Evolutionary conservation across 2,888 invertebrate genomes (phyloP), one percentile per base, ranked within the genome.

Genomic region (Tiliacea aurago): DNA sequence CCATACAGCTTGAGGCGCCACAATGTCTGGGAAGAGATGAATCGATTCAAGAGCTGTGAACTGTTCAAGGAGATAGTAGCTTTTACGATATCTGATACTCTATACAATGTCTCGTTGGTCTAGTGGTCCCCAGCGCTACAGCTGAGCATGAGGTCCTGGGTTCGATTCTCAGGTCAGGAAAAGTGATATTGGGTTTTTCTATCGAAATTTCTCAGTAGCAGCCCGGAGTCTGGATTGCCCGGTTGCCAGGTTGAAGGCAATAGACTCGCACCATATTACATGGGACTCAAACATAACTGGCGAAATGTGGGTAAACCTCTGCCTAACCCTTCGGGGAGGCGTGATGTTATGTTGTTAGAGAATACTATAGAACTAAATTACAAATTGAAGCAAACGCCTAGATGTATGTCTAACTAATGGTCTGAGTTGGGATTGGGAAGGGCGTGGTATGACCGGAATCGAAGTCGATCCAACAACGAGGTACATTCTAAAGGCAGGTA

Each of bases 1-100:
- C 49, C 37, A 56, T 59, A 49, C 49, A 71, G 49, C 53, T 58
- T 49, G 6, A 0, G 70, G 64, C 78, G 75, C 78, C 81, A 64
- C 13, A 33, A 23, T 65, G 76, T 80, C 83, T 84, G 63, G 47
- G 55, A 2, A 53, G 66, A 47, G 23, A 41, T 20, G 9, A 49
- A 43, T 56, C 56, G 53, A 70, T 62, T 56, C 28, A 18, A 63
- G 51, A 55, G 47, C 23, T 23, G 33, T 13, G 6, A 51, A 59
- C 70, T 23, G 23, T 23, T 28, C 59, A 59, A 70, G 43, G 20
- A 45, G 10, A 70, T 10, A 23, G 15, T 1, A 15, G 0, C 41
- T 28, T 13, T 11, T 56, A 67, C 41, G 28, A 33, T 45, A 28
- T 28, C 28, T 28, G 28, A 28, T 28, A 28, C 28, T 3, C 3